Percentiles rank a stretch among this genome's conserved stretches.
These are phyloP conservation scores for Diphyllodes magnificus DNA, from an alignment of 2,113 vertebrate genomes.

Conservation along the genomic window DNA sequence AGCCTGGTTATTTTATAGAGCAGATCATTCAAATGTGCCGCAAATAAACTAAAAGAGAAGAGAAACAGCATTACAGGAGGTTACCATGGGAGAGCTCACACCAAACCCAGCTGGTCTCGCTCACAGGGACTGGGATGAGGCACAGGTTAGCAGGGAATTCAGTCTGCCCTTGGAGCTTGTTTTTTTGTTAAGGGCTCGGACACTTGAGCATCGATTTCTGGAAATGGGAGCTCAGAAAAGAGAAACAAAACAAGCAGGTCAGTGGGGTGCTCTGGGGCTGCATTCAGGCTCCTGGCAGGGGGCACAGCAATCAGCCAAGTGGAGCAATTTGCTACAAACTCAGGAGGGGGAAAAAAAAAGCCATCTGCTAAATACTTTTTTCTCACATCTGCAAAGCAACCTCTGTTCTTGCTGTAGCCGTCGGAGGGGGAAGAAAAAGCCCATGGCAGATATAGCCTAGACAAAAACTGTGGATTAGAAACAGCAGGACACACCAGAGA, in stretches of 20 bases:
- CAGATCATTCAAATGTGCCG: neutral
- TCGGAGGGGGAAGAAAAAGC: neutral
- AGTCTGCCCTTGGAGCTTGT: neutral
- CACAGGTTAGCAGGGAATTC: neutral
- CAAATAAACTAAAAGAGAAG: neutral
- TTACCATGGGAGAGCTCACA: neutral
- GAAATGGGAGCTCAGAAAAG: neutral
- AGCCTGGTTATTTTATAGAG: neutral
- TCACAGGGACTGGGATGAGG: neutral
- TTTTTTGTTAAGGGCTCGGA: neutral
- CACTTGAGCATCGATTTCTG: constrained; percentile 16
- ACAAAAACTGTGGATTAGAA: neutral
- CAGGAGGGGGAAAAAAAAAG: neutral
- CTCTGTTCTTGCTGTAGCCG: neutral
- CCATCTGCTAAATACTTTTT: neutral
- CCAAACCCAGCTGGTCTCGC: neutral
- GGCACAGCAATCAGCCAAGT: constrained; percentile 16
- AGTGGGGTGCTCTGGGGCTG: neutral
- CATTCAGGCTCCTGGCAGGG: constrained; percentile 22
- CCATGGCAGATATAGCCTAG: neutral
- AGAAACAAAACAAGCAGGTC: neutral
- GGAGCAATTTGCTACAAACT: constrained; percentile 13
- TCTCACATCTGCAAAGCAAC: neutral
- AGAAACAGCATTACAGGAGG: neutral
- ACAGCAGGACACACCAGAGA: neutral